Conservation (phyloP, 2,888 invertebrate genomes). For the Ichneumon xanthorius region DNA sequence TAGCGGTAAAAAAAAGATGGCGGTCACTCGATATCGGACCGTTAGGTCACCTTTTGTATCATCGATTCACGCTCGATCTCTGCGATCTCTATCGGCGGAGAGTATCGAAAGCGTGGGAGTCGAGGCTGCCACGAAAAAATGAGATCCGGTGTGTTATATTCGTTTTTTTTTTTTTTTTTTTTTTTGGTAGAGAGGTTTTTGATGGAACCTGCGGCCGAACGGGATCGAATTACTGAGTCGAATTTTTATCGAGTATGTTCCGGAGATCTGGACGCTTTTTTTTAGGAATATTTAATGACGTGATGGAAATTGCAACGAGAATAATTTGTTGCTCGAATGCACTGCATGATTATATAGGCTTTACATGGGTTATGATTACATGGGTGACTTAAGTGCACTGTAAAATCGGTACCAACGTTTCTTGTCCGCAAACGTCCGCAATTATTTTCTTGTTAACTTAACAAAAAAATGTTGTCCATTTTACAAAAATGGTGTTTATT, state of each 20-base stretch:
- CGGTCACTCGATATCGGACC: conserved; percentile 81
- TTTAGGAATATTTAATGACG: neutral
- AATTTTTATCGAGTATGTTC: conserved; percentile 12
- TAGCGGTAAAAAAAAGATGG: conserved; percentile 71
- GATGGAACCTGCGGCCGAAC: conserved; percentile 3
- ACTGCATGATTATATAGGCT: too few species aligned
- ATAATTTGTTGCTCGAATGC: neutral
- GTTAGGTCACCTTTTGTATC: conserved; percentile 77
- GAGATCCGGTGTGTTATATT: conserved; percentile 34
- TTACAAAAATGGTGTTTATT: too few species aligned
- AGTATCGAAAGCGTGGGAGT: conserved; percentile 72
- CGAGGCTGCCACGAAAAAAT: conserved; percentile 23
- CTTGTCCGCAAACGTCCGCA: too few species aligned
- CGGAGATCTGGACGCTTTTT: neutral
- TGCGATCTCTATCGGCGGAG: conserved; percentile 62
- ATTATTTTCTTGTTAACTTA: too few species aligned
- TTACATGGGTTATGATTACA: too few species aligned
- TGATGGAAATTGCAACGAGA: too few species aligned
- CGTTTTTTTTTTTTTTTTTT: conserved; percentile 26
- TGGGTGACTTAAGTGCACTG: too few species aligned
- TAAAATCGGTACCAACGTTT: too few species aligned
- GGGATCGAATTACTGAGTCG: conserved; percentile 31
- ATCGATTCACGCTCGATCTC: conserved; percentile 72
- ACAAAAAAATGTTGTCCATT: too few species aligned
- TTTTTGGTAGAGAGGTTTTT: conserved; percentile 3